Percentiles rank a stretch among this genome's conserved stretches.
Evolutionary conservation across 2,797 vertebrate species (phyloP).

Genomic region (Epinephelus coioides): DNA sequence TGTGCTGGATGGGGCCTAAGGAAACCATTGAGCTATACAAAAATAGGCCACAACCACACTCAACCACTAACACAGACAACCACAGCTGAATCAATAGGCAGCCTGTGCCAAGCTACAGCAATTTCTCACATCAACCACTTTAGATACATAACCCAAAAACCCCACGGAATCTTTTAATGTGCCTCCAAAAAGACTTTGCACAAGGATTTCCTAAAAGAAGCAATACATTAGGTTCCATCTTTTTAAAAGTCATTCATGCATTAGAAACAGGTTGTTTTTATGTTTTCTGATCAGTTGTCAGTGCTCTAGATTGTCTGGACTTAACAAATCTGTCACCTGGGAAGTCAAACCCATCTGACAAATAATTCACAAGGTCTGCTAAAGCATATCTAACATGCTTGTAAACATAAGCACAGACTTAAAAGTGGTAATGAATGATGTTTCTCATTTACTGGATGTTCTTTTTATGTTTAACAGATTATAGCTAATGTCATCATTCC

Average conservation of each 20-base stretch:
- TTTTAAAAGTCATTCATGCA: neutral
- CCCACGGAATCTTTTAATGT: too few species aligned
- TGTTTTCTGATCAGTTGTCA: constrained; percentile 3
- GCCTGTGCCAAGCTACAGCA: constrained; percentile 16
- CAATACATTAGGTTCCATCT: neutral
- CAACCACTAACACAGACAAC: constrained; percentile 27
- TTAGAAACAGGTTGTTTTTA: constrained; percentile 13
- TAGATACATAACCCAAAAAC: neutral
- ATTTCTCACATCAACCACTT: constrained; percentile 5
- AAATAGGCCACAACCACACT: constrained; percentile 5
- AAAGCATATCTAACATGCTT: too few species aligned
- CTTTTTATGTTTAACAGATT: too few species aligned
- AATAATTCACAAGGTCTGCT: too few species aligned
- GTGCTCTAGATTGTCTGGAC: neutral
- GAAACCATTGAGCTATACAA: neutral
- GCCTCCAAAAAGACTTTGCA: too few species aligned
- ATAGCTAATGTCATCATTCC: neutral
- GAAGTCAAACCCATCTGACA: neutral
- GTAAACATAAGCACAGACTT: neutral
- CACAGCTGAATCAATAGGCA: neutral
- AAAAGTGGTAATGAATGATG: neutral
- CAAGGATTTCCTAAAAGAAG: constrained; percentile 24
- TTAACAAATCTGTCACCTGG: neutral
- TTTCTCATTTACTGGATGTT: neutral
- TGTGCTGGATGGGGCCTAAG: constrained; percentile 4